Percentiles rank a stretch among this genome's conserved stretches.
Conservation (phyloP, 2,797 vertebrate genomes). For the Poecilia gillii region DNA sequence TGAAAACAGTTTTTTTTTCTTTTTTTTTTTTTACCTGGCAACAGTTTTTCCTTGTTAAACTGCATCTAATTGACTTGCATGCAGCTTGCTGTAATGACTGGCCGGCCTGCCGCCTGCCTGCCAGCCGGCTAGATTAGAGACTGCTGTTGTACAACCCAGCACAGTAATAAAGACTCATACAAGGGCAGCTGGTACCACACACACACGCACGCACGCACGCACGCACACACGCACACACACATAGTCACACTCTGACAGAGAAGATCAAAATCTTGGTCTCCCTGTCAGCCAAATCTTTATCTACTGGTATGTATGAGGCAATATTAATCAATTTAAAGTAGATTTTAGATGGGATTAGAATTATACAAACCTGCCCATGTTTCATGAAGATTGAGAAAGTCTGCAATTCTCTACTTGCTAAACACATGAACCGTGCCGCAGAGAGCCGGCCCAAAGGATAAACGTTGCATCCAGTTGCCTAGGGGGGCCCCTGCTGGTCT, state of each 20-base stretch:
- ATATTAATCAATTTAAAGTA: not conserved
- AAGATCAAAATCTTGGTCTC: conserved; percentile 36
- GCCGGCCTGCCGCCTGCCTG: conserved; percentile 63
- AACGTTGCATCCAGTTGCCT: not conserved
- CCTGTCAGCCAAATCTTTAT: conserved; percentile 23
- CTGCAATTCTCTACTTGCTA: not conserved
- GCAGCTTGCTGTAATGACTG: conserved; percentile 49
- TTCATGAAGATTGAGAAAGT: not conserved
- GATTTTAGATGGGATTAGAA: not conserved
- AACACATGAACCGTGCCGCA: not conserved
- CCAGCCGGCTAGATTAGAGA: conserved; percentile 71
- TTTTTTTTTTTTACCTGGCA: conserved; percentile 41
- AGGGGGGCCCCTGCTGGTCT: not conserved
- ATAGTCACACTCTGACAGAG: conserved; percentile 29
- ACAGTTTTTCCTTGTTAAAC: conserved; percentile 64
- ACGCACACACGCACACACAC: conserved; percentile 29
- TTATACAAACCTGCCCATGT: not conserved
- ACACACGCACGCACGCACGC: too few species aligned
- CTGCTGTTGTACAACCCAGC: conserved; percentile 62
- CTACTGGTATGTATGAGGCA: not conserved
- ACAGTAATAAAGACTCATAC: conserved; percentile 66
- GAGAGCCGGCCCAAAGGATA: not conserved
- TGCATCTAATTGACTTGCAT: conserved; percentile 64
- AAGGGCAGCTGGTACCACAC: conserved; percentile 44
- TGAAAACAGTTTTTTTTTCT: conserved; percentile 20